Percentiles rank a stretch among this genome's conserved stretches.
Evolutionary conservation across 2,888 invertebrate species (phyloP).

Genomic region (Luffia ferchaultella): DNA sequence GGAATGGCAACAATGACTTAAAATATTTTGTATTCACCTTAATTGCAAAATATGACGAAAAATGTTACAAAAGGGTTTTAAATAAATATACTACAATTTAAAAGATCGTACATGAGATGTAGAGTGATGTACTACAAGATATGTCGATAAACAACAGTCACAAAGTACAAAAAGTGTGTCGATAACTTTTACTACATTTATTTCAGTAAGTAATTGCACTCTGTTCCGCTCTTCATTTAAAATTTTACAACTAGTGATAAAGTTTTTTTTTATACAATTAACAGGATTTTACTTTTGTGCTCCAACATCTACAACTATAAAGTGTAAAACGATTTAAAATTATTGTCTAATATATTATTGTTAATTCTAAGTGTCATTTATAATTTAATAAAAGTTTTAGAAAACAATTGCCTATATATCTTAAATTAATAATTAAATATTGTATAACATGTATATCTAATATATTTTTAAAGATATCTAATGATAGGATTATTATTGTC

Average conservation of each 20-base stretch:
- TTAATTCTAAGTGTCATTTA: conserved; percentile 1
- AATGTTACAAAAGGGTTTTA: background rate
- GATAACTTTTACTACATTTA: background rate
- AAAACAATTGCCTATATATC: conserved; percentile 14
- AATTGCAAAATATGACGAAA: conserved; percentile 10
- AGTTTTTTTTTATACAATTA: conserved; percentile 29
- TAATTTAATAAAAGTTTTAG: conserved; percentile 18
- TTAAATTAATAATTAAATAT: background rate
- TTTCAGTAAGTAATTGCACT: background rate
- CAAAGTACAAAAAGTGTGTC: background rate
- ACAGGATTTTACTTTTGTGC: conserved; percentile 44
- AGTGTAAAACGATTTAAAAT: conserved; percentile 38
- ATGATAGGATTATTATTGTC: background rate
- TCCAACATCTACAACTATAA: conserved; percentile 53
- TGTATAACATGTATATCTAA: background rate
- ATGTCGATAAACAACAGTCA: background rate
- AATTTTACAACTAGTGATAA: conserved; percentile 24
- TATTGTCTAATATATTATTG: background rate
- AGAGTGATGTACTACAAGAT: too few relatives aligned
- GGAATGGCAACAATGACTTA: too few relatives aligned
- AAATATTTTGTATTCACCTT: conserved; percentile 19
- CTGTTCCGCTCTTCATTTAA: background rate
- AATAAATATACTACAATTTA: background rate
- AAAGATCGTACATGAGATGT: too few relatives aligned
- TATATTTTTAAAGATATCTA: background rate